A percentile compares a stretch with the other conserved stretches of the same genome.
Conservation (phyloP, 2,797 vertebrate genomes). For the Epinephelus malabaricus region DNA sequence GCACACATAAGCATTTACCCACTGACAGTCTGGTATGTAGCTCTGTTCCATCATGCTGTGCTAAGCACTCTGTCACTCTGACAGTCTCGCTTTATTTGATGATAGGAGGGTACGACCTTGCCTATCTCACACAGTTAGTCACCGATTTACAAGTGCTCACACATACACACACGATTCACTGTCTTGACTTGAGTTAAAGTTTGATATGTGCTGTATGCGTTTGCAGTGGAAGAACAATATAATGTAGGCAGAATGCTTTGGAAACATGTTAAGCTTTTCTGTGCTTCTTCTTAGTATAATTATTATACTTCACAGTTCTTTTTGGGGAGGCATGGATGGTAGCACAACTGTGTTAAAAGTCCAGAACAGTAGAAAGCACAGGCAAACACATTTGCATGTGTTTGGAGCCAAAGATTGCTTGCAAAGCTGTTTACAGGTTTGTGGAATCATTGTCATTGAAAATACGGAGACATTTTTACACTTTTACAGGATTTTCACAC, state of each 20-base stretch:
- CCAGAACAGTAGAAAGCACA: background rate
- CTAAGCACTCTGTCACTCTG: slow-evolving; percentile 75
- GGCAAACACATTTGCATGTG: background rate
- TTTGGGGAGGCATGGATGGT: background rate
- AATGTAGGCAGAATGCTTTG: background rate
- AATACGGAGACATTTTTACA: slow-evolving; percentile 20
- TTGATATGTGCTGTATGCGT: slow-evolving; percentile 17
- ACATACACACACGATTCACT: slow-evolving; percentile 23
- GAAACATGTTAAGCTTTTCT: background rate
- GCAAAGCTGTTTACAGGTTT: slow-evolving; percentile 7
- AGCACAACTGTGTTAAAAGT: background rate
- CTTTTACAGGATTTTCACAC: slow-evolving; percentile 30
- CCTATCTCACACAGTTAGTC: slow-evolving; percentile 63
- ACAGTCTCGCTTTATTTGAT: slow-evolving; percentile 73
- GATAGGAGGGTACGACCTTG: slow-evolving; percentile 73
- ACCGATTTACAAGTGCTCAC: slow-evolving; percentile 53
- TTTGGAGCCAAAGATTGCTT: background rate
- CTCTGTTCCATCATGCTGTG: slow-evolving; percentile 65
- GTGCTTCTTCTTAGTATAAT: background rate
- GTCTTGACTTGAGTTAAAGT: slow-evolving; percentile 26
- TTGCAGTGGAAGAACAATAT: background rate
- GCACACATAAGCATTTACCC: slow-evolving; percentile 29
- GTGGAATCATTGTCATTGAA: slow-evolving; percentile 11
- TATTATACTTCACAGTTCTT: background rate
- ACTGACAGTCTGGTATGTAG: slow-evolving; percentile 52